Evolutionary conservation across 2,888 invertebrate species (phyloP), one percentile per base, ranked within the genome.

Genomic region (Pandemis corylana): DNA sequence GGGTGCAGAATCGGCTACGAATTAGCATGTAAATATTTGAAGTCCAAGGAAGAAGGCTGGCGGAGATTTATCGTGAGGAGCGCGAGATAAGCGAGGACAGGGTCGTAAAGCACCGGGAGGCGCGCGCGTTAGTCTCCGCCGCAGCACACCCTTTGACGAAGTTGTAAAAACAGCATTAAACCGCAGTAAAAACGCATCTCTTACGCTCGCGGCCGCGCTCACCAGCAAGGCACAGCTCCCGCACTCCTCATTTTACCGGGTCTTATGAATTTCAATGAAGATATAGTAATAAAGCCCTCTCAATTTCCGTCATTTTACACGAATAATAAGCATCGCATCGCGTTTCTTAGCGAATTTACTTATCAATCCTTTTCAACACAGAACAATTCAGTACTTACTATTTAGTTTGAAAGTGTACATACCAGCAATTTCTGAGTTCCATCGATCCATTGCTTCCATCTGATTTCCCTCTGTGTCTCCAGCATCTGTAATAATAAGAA

Each of bases 1-100:
- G 90, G 90, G 89, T 89, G 90, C 91, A 86, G 89, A 91, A 93
- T 92, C 90, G 91, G 87, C 92, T 91, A 92, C 89, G 93, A 93
- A 94, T 94, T 94, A 94, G 90, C 93, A 94, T 94, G 92, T 94
- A 92, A 94, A 94, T 94, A 94, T 94, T 94, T 93, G 90, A 94
- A 88, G 93, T 93, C 93, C 92, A 89, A 89, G 91, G 89, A 71
- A 92, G 89, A 75, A 91, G 89, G 84, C 87, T 88, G 88, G 90
- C 85, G 84, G 89, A 92, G 94, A 94, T 94, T 94, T 94, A 94
- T 94, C 93, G 87, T 85, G 86, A 92, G 89, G 82, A 89, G 88
- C 86, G 82, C 74, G 82, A 90, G 94, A 94, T 94, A 94, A 94
- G 93, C 91, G 89, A 83, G 89, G 88, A 87, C 89, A 81, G 84